phyloP scores from a whole-genome alignment of 2,888 invertebrate genomes.

The Drosophila neutralis region DNA sequence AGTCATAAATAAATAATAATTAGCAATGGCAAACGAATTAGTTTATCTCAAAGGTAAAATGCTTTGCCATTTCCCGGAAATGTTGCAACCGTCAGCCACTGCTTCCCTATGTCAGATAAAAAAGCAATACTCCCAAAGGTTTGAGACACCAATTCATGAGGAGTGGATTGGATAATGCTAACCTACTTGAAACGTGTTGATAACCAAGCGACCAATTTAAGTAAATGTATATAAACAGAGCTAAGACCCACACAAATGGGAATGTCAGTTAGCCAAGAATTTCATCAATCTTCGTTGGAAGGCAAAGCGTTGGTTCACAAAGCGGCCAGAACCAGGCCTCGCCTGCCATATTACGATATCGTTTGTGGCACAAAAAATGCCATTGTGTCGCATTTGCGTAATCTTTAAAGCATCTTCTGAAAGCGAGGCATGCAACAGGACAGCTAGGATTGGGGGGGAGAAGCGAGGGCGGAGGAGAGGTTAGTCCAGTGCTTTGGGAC shows the following conservation, averaged over 20 bases:
- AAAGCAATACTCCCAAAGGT: neutral
- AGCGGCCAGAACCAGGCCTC: conserved; percentile 10
- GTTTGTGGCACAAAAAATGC: conserved; percentile 49
- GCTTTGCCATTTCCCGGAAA: neutral
- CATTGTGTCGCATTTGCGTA: conserved; percentile 68
- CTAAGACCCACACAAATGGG: conserved; percentile 29
- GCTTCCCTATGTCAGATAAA: neutral
- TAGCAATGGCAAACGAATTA: neutral
- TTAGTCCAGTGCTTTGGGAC: neutral
- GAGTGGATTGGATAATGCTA: neutral
- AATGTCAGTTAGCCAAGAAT: conserved; percentile 56
- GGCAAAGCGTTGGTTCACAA: conserved; percentile 11
- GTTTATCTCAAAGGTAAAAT: no score
- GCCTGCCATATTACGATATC: conserved; percentile 45
- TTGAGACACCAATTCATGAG: neutral
- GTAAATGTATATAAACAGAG: conserved; percentile 23
- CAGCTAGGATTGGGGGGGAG: conserved; percentile 8
- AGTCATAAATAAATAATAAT: no score
- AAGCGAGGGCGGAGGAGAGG: neutral
- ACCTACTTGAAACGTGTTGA: conserved; percentile 4
- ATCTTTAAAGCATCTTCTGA: conserved; percentile 64
- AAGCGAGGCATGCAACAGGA: conserved; percentile 70
- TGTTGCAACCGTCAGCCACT: neutral
- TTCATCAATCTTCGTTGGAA: conserved; percentile 70
- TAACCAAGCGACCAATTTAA: conserved; percentile 22